A percentile compares a stretch with the other conserved stretches of the same genome.
Conservation (phyloP, 2,888 invertebrate species). For the Sarcophaga variegata region DNA sequence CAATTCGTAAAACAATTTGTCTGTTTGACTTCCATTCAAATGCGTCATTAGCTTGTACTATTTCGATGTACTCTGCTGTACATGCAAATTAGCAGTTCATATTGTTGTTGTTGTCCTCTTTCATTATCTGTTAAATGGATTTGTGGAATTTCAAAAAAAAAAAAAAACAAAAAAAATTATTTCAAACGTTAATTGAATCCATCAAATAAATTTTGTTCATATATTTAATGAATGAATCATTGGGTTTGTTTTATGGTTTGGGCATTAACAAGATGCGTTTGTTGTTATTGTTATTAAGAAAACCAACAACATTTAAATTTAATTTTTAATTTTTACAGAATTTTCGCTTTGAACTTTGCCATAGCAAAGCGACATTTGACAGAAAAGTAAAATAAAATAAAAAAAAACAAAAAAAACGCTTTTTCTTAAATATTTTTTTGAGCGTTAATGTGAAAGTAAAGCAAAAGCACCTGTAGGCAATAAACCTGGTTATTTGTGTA, state of each 20-base stretch:
- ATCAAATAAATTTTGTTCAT: background rate
- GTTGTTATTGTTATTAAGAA: constrained; percentile 8
- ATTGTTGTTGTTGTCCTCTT: constrained; percentile 1
- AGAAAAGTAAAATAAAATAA: background rate
- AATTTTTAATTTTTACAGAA: constrained; percentile 1
- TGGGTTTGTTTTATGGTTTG: background rate
- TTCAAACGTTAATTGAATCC: background rate
- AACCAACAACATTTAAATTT: background rate
- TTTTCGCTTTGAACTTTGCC: background rate
- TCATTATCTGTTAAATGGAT: constrained; percentile 30
- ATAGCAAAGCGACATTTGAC: constrained; percentile 7
- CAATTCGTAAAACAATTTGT: no score
- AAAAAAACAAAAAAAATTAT: background rate
- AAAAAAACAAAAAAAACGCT: background rate
- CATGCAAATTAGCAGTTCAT: background rate
- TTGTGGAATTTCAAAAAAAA: background rate
- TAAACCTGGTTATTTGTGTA: constrained; percentile 3
- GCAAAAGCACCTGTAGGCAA: background rate
- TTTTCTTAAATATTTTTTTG: background rate
- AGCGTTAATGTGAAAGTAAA: constrained; percentile 41
- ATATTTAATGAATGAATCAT: no score
- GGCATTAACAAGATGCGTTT: constrained; percentile 13
- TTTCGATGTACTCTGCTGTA: background rate
- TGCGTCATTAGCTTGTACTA: background rate
- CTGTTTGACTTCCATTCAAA: no score